These are phyloP conservation scores for Morone chrysops DNA, from an alignment of 2,113 vertebrate species.

Conservation along the genomic window DNA sequence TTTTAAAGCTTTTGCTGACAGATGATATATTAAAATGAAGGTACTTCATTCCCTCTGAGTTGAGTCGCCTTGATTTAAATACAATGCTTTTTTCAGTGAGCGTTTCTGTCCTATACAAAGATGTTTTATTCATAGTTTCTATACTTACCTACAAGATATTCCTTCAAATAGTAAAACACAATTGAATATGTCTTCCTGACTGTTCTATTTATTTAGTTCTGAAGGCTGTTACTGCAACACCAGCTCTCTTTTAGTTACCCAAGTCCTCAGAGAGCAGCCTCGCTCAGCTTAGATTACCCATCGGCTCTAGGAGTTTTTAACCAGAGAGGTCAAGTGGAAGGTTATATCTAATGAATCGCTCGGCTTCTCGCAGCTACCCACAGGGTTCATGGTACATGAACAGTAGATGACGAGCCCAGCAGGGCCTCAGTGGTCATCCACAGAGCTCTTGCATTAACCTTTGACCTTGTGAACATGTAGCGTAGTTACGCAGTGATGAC, in stretches of 20 bases:
- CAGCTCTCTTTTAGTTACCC: slow-evolving; percentile 7
- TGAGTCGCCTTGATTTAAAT: neutral
- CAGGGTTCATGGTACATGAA: slow-evolving; percentile 4
- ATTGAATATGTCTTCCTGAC: neutral
- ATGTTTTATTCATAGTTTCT: neutral
- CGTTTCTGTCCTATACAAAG: neutral
- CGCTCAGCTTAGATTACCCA: slow-evolving; percentile 50
- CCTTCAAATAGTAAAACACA: neutral
- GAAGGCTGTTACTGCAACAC: neutral
- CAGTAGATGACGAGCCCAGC: neutral
- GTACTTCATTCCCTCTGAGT: neutral
- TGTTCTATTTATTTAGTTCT: no score
- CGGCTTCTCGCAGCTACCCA: slow-evolving; percentile 21
- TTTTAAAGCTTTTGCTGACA: neutral
- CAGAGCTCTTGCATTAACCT: slow-evolving; percentile 45
- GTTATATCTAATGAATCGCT: slow-evolving; percentile 64
- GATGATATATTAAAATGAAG: slow-evolving; percentile 10
- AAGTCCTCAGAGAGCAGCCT: slow-evolving; percentile 11
- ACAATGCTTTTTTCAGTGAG: neutral
- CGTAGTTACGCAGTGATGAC: slow-evolving; percentile 2
- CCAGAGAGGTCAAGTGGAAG: slow-evolving; percentile 61
- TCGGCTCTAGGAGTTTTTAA: slow-evolving; percentile 33
- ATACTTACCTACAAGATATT: neutral
- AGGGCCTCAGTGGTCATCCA: slow-evolving; percentile 12
- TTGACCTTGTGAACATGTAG: slow-evolving; percentile 29